Percentiles rank a stretch among this genome's conserved stretches.
phyloP scores from a whole-genome alignment of 2,797 vertebrate genomes.

The Decapterus maruadsi region DNA sequence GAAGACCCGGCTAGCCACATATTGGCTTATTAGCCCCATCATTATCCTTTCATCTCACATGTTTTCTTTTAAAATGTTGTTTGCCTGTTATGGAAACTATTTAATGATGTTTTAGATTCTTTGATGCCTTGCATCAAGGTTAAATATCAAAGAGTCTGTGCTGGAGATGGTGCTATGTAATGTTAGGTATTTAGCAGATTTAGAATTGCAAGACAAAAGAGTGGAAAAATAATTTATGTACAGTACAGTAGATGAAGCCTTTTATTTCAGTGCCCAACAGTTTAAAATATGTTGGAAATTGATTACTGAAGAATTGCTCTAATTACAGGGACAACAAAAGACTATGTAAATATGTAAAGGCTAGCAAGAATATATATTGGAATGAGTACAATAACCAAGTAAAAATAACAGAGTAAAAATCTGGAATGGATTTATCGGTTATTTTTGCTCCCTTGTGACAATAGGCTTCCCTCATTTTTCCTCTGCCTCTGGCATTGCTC shows the following conservation, averaged over 20 bases:
- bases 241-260: background rate
- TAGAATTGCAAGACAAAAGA: conserved; percentile 8
- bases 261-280: background rate
- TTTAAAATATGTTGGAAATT: background rate
- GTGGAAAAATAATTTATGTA: background rate
- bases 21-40: background rate
- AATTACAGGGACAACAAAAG: background rate
- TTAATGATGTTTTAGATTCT: conserved; percentile 16
- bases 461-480: conserved; percentile 7
- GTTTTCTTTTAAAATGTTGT: background rate
- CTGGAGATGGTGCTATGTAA: background rate
- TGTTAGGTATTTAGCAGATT: background rate
- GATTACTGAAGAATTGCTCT: background rate
- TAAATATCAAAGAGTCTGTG: conserved; percentile 20
- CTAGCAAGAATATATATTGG: background rate
- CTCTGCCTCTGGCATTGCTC: conserved; percentile 20
- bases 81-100: conserved; percentile 10
- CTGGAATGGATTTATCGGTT: conserved; percentile 3
- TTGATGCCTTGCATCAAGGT: conserved; percentile 23
- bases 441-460: conserved; percentile 1
- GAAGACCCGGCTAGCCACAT: background rate
- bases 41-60: conserved; percentile 38
- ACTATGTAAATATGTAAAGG: background rate
- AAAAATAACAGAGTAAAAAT: background rate
- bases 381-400: background rate